Base-by-base conservation (phyloP, 2,888 invertebrate genomes). In the Chorisops tibialis region DNA sequence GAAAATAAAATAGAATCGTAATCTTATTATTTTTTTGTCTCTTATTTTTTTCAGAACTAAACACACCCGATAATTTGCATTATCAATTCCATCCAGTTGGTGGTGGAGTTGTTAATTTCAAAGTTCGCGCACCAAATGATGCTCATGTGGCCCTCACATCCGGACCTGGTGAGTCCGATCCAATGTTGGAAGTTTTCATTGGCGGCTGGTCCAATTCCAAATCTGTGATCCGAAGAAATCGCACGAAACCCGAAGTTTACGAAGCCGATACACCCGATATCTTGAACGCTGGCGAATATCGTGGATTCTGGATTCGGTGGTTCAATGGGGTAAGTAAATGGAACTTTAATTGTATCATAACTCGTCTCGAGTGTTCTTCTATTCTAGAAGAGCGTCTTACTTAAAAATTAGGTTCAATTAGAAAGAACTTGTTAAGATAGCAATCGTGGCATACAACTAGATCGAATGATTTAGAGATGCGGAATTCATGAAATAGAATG, bases 161-260 rank as follows among this genome's bases (percentile, higher is more conserved):
- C 61, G 84, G 84, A 0, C 86, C 91, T 2, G 79, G 81, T 48
- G 90, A 88, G 68, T 79, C 83, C 7, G 85, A 87, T 52, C 92
- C 91, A 19, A 90, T 93, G 82, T 87, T 87, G 74, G 94, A 95
- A 83, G 75, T 94, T 58, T 90, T 93, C 79, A 82, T 95, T 70
- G 94, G 94, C 24, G 93, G 93, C 30, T 95, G 93, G 94, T 84
- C 84, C 21, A 93, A 94, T 77, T 80, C 83, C 66, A 92, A 91
- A 79, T 91, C 90, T 35, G 88, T 91, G 1, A 90, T 92, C 73
- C 86, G 93, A 63, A 87, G 85, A 72, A 90, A 93, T 79, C 83
- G 84, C 73, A 79, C 84, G 65, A 85, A 91, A 76, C 90, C 91
- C 3, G 90, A 91, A 59, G 86, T 85, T 66, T 85, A 82, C 11